Base-by-base conservation (phyloP, 2,888 invertebrate species). In the Ornithoptera alexandrae region DNA sequence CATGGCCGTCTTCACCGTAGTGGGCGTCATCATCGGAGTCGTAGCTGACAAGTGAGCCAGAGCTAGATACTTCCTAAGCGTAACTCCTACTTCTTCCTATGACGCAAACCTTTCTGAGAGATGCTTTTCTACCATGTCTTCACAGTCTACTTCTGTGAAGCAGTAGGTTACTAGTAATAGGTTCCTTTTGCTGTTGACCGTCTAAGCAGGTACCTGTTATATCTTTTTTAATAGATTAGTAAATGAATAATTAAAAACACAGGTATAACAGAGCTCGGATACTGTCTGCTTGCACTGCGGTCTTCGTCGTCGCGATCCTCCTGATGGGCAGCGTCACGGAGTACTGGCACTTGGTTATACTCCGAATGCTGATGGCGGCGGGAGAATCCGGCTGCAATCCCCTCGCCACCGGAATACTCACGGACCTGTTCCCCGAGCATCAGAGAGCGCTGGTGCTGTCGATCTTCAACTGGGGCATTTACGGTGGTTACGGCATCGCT, bases 391-490 rank as follows among this genome's bases (percentile, higher is more conserved):
- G 97, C 1, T 97, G 97, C 84, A 97, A 97, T 89, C 97, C 97
- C 0, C 86, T 97, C 70, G 96, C 97, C 0, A 97, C 97, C 0
- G 97, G 97, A 8, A 95, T 97, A 62, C 92, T 97, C 71, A 96
- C 96, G 0, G 97, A 97, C 81, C 94, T 97, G 79, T 97, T 97
- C 82, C 95, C 95, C 0, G 96, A 96, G 82, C 93, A 95, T 72
- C 96, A 97, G 80, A 94, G 98, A 69, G 98, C 97, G 1, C 87
- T 98, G 59, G 98, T 98, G 18, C 95, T 98, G 93, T 97, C 98
- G 0, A 95, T 98, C 73, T 98, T 98, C 93, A 98, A 98, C 87
- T 98, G 98, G 98, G 98, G 98, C 17, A 98, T 98, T 76, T 98
- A 98, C 81, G 97, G 98, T 50, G 98, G 98, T 3, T 98, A 98